Base-by-base conservation (phyloP, 2,888 invertebrate species). In the Drosophila monieri region DNA sequence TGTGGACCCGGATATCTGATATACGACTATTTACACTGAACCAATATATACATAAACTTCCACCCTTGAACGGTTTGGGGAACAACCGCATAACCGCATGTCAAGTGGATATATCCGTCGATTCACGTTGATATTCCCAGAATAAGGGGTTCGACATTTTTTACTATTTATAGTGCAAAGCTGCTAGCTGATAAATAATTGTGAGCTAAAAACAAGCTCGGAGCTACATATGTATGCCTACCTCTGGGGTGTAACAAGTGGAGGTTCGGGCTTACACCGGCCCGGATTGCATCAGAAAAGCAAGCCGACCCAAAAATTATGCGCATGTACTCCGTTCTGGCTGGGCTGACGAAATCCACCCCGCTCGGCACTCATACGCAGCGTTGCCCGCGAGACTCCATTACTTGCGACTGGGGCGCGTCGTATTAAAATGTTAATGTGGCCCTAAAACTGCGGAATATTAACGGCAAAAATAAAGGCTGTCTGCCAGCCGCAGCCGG, bases 341-440 rank as follows among this genome's bases (percentile, higher is more conserved):
- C 43, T 51, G 43, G 70, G 65, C 74, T 84, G 80, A 87, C 70
- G 85, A 76, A 84, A 85, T 85, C 57, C 53, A 72, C 47, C 27
- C 27, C 44, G 56, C n/a, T 6, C 68, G 74, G 18, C 44, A 53
- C 65, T 73, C 72, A 84, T 85, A 85, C 84, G 83, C 55, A 54
- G 51, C 54, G 77, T 73, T 66, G 67, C 51, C 55, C 60, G 69
- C 62, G 71, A 70, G 62, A 67, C 51, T 74, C 78, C 76, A 86
- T 86, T 83, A 85, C 81, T 81, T 75, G 75, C 71, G 35, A 54
- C 35, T 37, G 64, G 46, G 25, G 41, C 65, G 77, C 74, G 74
- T 80, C 78, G 84, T 76, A 83, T 84, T 81, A 80, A 88, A 88
- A 88, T 84, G 88, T 85, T 88, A 88, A 84, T 88, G 75, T 70